A percentile compares a stretch with the other conserved stretches of the same genome.
Conservation (phyloP, 2,888 invertebrate genomes). For the Pomacea canaliculata region DNA sequence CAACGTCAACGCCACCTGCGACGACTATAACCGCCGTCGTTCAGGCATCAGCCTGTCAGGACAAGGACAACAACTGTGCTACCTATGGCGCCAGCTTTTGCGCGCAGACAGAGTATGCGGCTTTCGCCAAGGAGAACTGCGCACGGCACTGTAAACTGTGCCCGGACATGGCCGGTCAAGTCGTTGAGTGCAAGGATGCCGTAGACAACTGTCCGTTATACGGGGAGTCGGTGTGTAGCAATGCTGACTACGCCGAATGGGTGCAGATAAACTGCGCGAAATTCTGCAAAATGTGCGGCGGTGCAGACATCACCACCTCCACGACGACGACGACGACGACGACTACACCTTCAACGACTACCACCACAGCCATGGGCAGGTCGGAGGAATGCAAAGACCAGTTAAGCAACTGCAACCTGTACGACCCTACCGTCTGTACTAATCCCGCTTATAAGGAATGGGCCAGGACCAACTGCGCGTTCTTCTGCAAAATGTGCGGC, state of each 20-base stretch:
- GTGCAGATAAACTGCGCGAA: conserved; percentile 39
- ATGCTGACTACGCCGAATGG: conserved; percentile 39
- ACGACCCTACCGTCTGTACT: conserved; percentile 34
- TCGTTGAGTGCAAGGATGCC: conserved; percentile 22
- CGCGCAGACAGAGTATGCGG: conserved; percentile 34
- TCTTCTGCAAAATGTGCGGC: conserved; percentile 35
- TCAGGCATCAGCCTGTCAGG: neutral
- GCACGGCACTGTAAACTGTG: conserved; percentile 1
- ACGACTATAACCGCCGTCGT: neutral
- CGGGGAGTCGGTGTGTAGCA: conserved; percentile 34
- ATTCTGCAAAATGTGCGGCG: conserved; percentile 36
- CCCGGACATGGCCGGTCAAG: neutral
- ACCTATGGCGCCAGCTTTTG: conserved; percentile 39
- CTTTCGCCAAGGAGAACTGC: conserved; percentile 38
- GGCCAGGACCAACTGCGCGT: conserved; percentile 42
- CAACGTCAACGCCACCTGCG: neutral
- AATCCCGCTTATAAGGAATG: conserved; percentile 36
- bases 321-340: neutral
- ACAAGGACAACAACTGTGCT: conserved; percentile 35
- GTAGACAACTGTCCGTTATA: conserved; percentile 27
- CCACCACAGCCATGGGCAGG: neutral
- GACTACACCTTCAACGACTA: neutral
- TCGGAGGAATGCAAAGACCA: neutral
- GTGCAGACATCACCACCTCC: neutral
- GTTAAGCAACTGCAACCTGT: conserved; percentile 25